Percentiles rank a stretch among this genome's conserved stretches.
These are phyloP conservation scores for Athrips mouffetella DNA, from an alignment of 2,888 invertebrate species.

Conservation along the genomic window DNA sequence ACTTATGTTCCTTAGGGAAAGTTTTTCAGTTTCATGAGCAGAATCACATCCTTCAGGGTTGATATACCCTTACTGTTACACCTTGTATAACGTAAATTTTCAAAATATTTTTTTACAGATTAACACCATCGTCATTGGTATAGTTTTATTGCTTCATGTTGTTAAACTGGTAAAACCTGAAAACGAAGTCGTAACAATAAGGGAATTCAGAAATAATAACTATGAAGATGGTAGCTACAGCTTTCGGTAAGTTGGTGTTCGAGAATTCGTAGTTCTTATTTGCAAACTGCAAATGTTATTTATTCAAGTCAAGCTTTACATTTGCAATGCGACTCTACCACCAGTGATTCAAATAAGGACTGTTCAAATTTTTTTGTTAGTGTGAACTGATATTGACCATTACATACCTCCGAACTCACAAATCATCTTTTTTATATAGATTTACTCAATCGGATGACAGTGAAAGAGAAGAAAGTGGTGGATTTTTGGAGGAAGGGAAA, in stretches of 20 bases:
- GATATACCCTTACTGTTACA: too few species aligned
- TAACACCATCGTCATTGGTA: not conserved
- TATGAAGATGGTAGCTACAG: not conserved
- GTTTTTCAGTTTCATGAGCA: too few species aligned
- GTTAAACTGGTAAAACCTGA: not conserved
- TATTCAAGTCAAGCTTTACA: not conserved
- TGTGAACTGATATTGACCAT: too few species aligned
- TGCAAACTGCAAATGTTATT: not conserved
- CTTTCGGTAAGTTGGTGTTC: not conserved
- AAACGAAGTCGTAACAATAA: not conserved
- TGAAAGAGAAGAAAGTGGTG: slow-evolving; percentile 68
- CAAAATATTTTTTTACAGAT: not conserved
- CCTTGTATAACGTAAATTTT: too few species aligned
- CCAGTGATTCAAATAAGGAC: too few species aligned
- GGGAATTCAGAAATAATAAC: not conserved
- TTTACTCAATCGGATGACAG: slow-evolving; percentile 76
- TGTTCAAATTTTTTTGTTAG: too few species aligned
- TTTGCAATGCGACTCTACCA: too few species aligned
- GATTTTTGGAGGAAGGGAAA: slow-evolving; percentile 69
- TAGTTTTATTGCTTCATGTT: not conserved
- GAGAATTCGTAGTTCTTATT: too few species aligned
- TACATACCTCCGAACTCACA: too few species aligned
- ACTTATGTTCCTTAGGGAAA: too few species aligned
- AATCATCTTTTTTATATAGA: too few species aligned
- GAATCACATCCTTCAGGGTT: too few species aligned